Conservation (phyloP, 1,140 invertebrate species). For the Sitophilus oryzae region DNA sequence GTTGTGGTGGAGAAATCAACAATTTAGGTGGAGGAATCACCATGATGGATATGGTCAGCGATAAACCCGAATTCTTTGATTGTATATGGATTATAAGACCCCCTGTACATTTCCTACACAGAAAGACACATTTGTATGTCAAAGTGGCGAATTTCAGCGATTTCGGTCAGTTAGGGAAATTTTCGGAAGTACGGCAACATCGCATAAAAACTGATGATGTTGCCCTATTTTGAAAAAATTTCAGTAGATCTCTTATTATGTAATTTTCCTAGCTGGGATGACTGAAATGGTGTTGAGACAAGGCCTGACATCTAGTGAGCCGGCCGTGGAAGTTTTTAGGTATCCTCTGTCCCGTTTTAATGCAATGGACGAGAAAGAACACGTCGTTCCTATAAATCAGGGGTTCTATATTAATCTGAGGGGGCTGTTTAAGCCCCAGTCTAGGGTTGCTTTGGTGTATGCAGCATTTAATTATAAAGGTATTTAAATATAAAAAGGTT, state of each 20-base stretch:
- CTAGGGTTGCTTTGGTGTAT: constrained; percentile 63
- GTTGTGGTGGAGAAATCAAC: constrained; percentile 68
- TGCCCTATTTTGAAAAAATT: too few species aligned
- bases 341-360: constrained; percentile 48
- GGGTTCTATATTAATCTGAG: constrained; percentile 66
- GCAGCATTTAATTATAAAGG: constrained; percentile 68
- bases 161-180: constrained; percentile 53
- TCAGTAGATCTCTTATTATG: too few species aligned
- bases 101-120: constrained; percentile 56
- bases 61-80: constrained; percentile 57
- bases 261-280: constrained; percentile 46
- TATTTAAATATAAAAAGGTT: too few species aligned
- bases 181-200: background rate
- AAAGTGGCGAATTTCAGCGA: constrained; percentile 59
- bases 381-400: constrained; percentile 54
- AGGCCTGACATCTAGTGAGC: constrained; percentile 60
- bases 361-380: constrained; percentile 50
- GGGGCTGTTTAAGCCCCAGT: constrained; percentile 58
- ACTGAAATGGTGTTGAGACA: constrained; percentile 58
- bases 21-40: constrained; percentile 69
- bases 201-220: background rate
- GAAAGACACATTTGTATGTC: constrained; percentile 65
- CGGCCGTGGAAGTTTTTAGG: constrained; percentile 54
- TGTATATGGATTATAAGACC: constrained; percentile 70
- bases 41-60: constrained; percentile 69